These are phyloP conservation scores for Galeopsomyia nigrocyanea DNA, from an alignment of 2,888 invertebrate genomes.

Conservation along the genomic window DNA sequence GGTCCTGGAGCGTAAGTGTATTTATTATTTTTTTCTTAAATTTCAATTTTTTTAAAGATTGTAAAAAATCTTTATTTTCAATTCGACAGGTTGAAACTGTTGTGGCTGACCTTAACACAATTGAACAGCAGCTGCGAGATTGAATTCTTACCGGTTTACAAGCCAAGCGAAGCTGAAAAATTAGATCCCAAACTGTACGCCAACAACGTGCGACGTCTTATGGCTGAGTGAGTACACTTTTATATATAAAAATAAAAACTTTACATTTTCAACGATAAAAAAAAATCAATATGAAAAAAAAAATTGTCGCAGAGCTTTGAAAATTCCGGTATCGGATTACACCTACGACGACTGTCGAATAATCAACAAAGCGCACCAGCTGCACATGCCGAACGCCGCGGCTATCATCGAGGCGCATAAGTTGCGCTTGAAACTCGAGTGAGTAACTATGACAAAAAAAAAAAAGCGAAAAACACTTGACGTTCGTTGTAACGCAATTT, in stretches of 20 bases:
- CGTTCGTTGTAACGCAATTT: not conserved
- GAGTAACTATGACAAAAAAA: slow-evolving; percentile 54
- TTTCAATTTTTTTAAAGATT: not conserved
- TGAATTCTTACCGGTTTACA: slow-evolving; percentile 93
- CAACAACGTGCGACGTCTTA: slow-evolving; percentile 88
- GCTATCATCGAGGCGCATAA: slow-evolving; percentile 85
- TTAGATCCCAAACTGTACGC: slow-evolving; percentile 90
- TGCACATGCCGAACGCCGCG: slow-evolving; percentile 83
- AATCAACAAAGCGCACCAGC: slow-evolving; percentile 85
- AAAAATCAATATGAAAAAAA: too few species aligned
- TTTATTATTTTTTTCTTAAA: not conserved
- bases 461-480: not conserved
- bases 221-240: slow-evolving; percentile 83
- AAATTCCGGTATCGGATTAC: slow-evolving; percentile 90
- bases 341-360: slow-evolving; percentile 93
- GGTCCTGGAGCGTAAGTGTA: slow-evolving; percentile 91
- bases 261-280: not conserved
- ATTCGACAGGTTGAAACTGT: slow-evolving; percentile 76
- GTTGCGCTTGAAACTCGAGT: slow-evolving; percentile 83
- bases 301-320: slow-evolving; percentile 78
- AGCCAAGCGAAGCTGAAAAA: slow-evolving; percentile 88
- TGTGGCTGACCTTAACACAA: slow-evolving; percentile 92
- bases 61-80: not conserved
- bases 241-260: not conserved
- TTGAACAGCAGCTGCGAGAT: slow-evolving; percentile 90